Percentiles rank a stretch among this genome's conserved stretches.
Evolutionary conservation across 2,888 invertebrate genomes (phyloP).

Genomic region (Melinaea marsaeus): DNA sequence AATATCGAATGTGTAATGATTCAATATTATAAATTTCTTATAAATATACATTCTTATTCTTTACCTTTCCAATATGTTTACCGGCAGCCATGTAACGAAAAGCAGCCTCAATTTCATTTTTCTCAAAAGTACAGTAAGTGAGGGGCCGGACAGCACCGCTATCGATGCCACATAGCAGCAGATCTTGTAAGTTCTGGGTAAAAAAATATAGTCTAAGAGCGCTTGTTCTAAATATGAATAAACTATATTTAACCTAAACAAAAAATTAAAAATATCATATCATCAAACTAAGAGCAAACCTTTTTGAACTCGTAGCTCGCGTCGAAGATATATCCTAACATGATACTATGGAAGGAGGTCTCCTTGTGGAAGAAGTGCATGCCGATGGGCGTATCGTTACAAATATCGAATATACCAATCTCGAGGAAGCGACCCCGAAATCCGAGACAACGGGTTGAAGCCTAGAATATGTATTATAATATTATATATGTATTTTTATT

Average conservation of each 20-base stretch:
- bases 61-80: conserved; percentile 84
- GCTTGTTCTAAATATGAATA: too few relatives aligned
- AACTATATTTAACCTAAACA: too few relatives aligned
- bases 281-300: conserved; percentile 39
- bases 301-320: conserved; percentile 59
- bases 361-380: conserved; percentile 83
- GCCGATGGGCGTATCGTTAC: conserved; percentile 80
- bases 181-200: conserved; percentile 71
- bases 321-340: conserved; percentile 73
- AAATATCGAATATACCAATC: conserved; percentile 88
- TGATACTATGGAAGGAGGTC: conserved; percentile 76
- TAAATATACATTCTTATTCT: conserved; percentile 1
- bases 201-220: not conserved
- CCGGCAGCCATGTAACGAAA: conserved; percentile 81
- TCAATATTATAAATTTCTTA: not conserved
- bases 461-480: conserved; percentile 41
- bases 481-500: not conserved
- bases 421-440: conserved; percentile 84
- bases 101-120: conserved; percentile 79
- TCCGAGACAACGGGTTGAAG: conserved; percentile 73
- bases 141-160: conserved; percentile 82
- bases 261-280: not conserved
- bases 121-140: conserved; percentile 77
- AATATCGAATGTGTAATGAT: not conserved
- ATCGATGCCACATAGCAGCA: conserved; percentile 79